phyloP scores from a whole-genome alignment of 2,888 invertebrate species.

The Drosophila neonasuta region DNA sequence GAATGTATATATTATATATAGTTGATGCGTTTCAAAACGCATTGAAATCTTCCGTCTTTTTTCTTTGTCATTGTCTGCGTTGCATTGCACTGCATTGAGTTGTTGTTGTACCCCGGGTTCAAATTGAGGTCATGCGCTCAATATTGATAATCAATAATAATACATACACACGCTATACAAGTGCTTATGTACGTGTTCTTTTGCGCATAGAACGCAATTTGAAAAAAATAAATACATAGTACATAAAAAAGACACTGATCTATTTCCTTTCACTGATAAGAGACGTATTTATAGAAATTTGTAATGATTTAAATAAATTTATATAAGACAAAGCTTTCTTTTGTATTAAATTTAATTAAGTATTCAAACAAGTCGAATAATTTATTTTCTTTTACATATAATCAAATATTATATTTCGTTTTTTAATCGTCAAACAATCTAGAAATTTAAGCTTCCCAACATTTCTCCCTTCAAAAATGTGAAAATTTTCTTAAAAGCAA shows the following conservation, averaged over 20 bases:
- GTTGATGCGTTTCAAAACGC: constrained; percentile 3
- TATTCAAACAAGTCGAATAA: no score
- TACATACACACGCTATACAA: background rate
- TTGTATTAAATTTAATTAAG: background rate
- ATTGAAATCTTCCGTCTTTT: constrained; percentile 22
- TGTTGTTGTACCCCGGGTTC: constrained; percentile 27
- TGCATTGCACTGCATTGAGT: constrained; percentile 5
- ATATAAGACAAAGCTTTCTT: background rate
- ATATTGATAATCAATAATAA: constrained; percentile 54
- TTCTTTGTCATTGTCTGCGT: constrained; percentile 37
- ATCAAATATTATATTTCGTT: background rate
- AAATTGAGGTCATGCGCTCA: constrained; percentile 63
- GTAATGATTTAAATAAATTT: background rate
- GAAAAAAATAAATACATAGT: constrained; percentile 3
- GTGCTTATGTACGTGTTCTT: background rate
- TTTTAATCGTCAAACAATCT: background rate
- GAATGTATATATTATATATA: background rate
- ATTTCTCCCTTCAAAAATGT: background rate
- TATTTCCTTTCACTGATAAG: constrained; percentile 44
- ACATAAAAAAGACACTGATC: constrained; percentile 29
- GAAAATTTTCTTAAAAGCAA: background rate
- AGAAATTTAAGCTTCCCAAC: background rate
- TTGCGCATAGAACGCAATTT: constrained; percentile 12
- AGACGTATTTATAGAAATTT: constrained; percentile 12
- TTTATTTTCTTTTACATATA: background rate